A percentile compares a stretch with the other conserved stretches of the same genome.
Conservation (phyloP, 2,797 vertebrate species). For the Rhinatrema bivittatum region DNA sequence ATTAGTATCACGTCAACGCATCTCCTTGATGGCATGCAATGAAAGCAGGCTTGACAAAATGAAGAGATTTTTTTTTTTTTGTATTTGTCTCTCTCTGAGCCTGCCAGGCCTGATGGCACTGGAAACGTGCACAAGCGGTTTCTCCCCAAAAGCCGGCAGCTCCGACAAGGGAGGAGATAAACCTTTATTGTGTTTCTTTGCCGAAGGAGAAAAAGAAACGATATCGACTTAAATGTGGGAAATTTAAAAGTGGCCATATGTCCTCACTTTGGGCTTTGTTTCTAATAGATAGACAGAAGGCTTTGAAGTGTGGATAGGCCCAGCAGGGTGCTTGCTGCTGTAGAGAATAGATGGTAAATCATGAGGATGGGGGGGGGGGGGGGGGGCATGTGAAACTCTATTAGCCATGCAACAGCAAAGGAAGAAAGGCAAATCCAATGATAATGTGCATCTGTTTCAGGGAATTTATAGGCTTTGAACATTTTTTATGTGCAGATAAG, state of each 20-base stretch:
- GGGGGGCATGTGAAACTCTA: conserved; percentile 77
- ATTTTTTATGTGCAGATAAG: conserved; percentile 93
- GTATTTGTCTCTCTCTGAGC: too few relatives aligned
- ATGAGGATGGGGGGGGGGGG: conserved; percentile 63
- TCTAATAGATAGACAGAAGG: conserved; percentile 81
- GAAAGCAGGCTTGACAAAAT: conserved; percentile 24
- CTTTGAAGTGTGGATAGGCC: conserved; percentile 95
- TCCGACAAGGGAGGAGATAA: conserved; percentile 56
- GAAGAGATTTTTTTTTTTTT: conserved; percentile 30
- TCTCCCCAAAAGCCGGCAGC: conserved; percentile 45
- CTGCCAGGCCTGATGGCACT: conserved; percentile 33
- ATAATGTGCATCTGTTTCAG: conserved; percentile 99
- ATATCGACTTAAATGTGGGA: conserved; percentile 81
- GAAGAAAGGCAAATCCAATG: conserved; percentile 87
- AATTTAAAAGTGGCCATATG: conserved; percentile 83
- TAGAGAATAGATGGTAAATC: conserved; percentile 82
- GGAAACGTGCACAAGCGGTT: too few relatives aligned
- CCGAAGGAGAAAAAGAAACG: conserved; percentile 64
- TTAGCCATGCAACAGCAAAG: conserved; percentile 84
- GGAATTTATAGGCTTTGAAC: conserved; percentile 98
- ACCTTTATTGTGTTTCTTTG: conserved; percentile 58
- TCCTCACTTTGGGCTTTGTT: conserved; percentile 85
- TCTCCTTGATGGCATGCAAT: conserved; percentile 31
- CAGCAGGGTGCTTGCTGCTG: conserved; percentile 84
- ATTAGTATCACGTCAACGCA: conserved; percentile 19